These are phyloP conservation scores for Cataglyphis hispanica DNA, from an alignment of 1,140 invertebrate genomes.

Conservation along the genomic window DNA sequence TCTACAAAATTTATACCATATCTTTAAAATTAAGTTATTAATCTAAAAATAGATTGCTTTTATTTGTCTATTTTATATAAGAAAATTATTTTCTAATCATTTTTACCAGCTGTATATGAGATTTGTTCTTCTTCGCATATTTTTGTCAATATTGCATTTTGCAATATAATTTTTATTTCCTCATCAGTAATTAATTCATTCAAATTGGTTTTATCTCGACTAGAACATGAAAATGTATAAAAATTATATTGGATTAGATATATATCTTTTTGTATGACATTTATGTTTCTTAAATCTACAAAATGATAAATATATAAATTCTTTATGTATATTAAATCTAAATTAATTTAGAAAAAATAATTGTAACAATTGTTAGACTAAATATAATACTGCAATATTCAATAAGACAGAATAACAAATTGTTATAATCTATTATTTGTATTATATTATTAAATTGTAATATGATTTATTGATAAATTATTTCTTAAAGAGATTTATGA, in stretches of 20 bases:
- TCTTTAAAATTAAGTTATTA: neutral
- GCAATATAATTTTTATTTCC: constrained; percentile 89
- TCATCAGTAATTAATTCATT: constrained; percentile 90
- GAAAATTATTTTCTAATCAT: constrained; percentile 33
- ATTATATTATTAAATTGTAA: too few relatives aligned
- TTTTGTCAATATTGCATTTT: constrained; percentile 88
- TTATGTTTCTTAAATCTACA: too few relatives aligned
- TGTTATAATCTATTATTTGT: too few relatives aligned
- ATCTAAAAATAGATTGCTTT: constrained; percentile 6
- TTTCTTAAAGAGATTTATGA: neutral
- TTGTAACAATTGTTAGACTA: too few relatives aligned
- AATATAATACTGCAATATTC: constrained; percentile 22
- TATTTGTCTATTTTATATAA: neutral
- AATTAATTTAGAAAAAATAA: too few relatives aligned
- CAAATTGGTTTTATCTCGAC: constrained; percentile 92
- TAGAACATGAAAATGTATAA: constrained; percentile 79
- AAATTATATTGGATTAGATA: neutral
- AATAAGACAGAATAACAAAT: neutral
- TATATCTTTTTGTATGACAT: too few relatives aligned
- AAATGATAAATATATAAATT: too few relatives aligned
- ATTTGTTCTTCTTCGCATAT: constrained; percentile 77
- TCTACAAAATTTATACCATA: constrained; percentile 9
- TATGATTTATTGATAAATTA: neutral
- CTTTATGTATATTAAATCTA: too few relatives aligned
- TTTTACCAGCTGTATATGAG: constrained; percentile 73